These are phyloP conservation scores for Aurelia coerulea DNA, from an alignment of 30 jellyfish, hydroid and myxozoan species.

Conservation along the genomic window DNA sequence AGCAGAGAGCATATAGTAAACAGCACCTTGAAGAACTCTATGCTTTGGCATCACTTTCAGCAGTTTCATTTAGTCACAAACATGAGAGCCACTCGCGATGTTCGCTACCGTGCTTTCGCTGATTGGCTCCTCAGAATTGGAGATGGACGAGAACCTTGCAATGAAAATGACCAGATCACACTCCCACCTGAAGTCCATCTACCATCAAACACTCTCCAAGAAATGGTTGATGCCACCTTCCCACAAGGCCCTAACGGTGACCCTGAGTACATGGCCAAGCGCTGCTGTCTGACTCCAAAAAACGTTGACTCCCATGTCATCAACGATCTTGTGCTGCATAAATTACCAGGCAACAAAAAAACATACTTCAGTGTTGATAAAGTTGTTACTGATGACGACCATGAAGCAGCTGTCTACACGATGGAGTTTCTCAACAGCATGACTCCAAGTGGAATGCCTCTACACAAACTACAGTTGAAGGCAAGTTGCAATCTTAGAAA, in stretches of 20 bases:
- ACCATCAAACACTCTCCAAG: too few species aligned
- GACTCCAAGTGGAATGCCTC: too few species aligned
- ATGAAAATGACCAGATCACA: conserved; percentile 19
- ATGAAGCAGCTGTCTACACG: too few species aligned
- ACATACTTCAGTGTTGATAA: too few species aligned
- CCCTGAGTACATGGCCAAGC: conserved; percentile 47
- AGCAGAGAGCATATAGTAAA: conserved; percentile 48
- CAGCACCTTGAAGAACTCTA: conserved; percentile 30
- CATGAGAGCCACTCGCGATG: conserved; percentile 56
- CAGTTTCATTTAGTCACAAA: conserved; percentile 23
- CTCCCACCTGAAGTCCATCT: too few species aligned
- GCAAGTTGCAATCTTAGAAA: too few species aligned
- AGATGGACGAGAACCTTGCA: conserved; percentile 37
- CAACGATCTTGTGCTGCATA: conserved; percentile 5
- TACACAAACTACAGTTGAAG: too few species aligned
- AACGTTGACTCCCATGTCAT: conserved; percentile 22
- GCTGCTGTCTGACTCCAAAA: conserved; percentile 47
- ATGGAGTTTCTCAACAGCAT: too few species aligned
- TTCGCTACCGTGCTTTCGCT: conserved; percentile 27
- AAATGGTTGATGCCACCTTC: background rate
- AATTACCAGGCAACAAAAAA: too few species aligned
- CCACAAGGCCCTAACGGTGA: conserved; percentile 35
- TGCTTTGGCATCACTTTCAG: conserved; percentile 52
- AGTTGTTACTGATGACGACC: too few species aligned
- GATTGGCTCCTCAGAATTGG: conserved; percentile 48